Base-by-base conservation (phyloP, 1,140 invertebrate genomes). In the Drosophila sulfurigaster region DNA sequence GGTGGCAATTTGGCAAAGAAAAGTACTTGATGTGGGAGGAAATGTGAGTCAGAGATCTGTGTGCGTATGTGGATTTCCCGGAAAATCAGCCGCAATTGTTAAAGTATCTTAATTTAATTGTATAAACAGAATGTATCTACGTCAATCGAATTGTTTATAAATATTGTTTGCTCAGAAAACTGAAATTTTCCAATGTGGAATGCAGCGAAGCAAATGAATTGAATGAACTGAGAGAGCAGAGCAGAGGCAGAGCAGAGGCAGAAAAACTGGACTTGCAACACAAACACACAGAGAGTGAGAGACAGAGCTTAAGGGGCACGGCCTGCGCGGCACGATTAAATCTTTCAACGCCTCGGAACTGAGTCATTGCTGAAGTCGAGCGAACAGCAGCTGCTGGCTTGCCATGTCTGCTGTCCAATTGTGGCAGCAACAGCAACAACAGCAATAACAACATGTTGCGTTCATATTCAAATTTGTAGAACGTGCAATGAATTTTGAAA, bases 381-480 rank as follows among this genome's bases (percentile, higher is more conserved):
- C 38, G 16, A 49, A 45, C 83, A 69, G 70, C 35, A 38, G 35
- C 35, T 8, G 35, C 35, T 25, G 3, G 20, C 20, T 25, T 25
- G 20, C 20, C 20, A 25, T 25, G 20, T 25, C 77, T 76, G 76
- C 79, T 74, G 65, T 75, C 67, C 65, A 68, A 75, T 81, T 82
- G 79, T 52, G 46, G 35, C 79, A 82, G 43, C 71, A 59, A 65
- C 58, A 38, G 11, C 35, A 8, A 10, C 8, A 8, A 38, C 35
- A 38, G 25, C 79, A 82, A 38, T 65, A 64, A 65, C 58, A 73
- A 77, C 59, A 67, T 59, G 52, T 63, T 75, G 72, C 57, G 74
- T 87, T 83, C 85, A 89, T 80, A 87, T 87, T 88, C 83, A 87
- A 87, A 87, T 87, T 88, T 88, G 76, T 88, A 83, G 77, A 87